These are phyloP conservation scores for Labrus mixtus DNA, from an alignment of 2,113 vertebrate genomes.

Conservation along the genomic window DNA sequence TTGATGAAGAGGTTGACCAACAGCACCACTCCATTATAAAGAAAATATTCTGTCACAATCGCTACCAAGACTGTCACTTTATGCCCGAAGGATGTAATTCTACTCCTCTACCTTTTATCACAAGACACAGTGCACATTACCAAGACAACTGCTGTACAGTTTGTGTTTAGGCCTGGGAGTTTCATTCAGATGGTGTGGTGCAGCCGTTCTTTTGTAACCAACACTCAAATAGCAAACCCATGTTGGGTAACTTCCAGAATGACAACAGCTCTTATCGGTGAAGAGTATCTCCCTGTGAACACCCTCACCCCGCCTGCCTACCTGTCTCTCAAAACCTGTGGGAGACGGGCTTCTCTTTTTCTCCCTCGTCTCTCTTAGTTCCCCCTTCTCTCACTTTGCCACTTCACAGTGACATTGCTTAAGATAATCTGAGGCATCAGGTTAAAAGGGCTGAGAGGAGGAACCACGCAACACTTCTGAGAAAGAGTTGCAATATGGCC, in stretches of 20 bases:
- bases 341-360: conserved; percentile 57
- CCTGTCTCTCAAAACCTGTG: conserved; percentile 41
- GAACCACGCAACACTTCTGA: conserved; percentile 36
- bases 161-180: neutral
- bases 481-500: neutral
- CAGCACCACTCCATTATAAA: neutral
- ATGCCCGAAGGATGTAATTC: conserved; percentile 34
- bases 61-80: conserved; percentile 8
- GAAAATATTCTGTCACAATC: neutral
- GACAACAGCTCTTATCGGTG: conserved; percentile 53
- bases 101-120: neutral
- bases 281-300: conserved; percentile 56
- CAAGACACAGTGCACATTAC: neutral
- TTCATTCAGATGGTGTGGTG: conserved; percentile 16
- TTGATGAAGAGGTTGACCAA: neutral
- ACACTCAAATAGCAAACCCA: conserved; percentile 44
- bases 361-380: conserved; percentile 39
- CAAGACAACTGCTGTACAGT: neutral
- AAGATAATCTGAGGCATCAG: conserved; percentile 34
- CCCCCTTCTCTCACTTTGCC: conserved; percentile 71
- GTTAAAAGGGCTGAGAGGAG: conserved; percentile 22
- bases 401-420: conserved; percentile 71
- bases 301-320: conserved; percentile 20
- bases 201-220: conserved; percentile 46
- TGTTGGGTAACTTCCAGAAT: conserved; percentile 53